Conservation (phyloP, 2,797 vertebrate genomes). For the Cyprinella venusta region DNA sequence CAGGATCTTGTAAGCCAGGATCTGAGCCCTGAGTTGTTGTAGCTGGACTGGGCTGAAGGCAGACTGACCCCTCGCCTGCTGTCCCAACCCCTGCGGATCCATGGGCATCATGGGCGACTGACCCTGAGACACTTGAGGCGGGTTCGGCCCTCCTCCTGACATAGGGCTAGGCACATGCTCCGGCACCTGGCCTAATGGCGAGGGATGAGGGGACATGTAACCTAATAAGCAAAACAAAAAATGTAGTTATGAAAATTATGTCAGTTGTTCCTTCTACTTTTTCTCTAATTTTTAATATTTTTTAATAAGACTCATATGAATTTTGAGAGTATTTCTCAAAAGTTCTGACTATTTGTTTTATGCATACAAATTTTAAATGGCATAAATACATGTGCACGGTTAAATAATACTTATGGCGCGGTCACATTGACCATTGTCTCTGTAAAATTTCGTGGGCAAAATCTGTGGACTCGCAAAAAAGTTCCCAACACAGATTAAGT, state of each 20-base stretch:
- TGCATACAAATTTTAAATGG: not conserved
- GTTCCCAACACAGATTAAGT: not conserved
- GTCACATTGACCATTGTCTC: not conserved
- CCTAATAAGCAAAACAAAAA: conserved; percentile 72
- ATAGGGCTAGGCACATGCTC: conserved; percentile 95
- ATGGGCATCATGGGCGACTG: conserved; percentile 88
- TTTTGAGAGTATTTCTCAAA: not conserved
- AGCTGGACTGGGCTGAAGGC: conserved; percentile 94
- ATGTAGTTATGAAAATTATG: not conserved
- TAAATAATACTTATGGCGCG: not conserved
- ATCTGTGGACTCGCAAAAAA: not conserved
- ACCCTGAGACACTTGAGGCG: conserved; percentile 89
- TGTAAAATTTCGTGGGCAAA: not conserved
- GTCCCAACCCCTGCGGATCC: conserved; percentile 89
- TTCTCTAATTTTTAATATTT: not conserved
- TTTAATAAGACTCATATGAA: not conserved
- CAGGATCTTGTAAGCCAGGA: conserved; percentile 97
- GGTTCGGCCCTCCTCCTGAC: conserved; percentile 93
- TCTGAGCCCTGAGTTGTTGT: conserved; percentile 97
- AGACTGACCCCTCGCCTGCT: conserved; percentile 87
- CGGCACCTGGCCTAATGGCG: conserved; percentile 85
- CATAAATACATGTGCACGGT: not conserved
- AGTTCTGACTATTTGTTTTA: not conserved
- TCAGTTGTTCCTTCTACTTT: not conserved
- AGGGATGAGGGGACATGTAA: conserved; percentile 96